Evolutionary conservation across 2,888 invertebrate species (phyloP).

Genomic region (Coelinius sp.): DNA sequence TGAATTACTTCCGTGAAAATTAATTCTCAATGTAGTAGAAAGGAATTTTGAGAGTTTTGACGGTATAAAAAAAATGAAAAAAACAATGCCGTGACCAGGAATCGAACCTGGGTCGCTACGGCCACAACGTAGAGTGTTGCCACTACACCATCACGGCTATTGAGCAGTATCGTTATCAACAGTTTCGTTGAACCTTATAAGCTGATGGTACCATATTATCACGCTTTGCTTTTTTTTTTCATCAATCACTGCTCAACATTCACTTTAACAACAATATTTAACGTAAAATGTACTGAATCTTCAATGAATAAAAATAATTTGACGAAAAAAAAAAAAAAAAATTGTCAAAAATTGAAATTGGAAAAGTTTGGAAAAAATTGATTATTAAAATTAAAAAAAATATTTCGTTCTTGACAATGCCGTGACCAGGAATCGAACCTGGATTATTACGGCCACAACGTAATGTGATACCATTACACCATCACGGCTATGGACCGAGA

Average conservation of each 20-base stretch:
- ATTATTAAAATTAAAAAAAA: not conserved
- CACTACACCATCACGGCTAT: slow-evolving; percentile 50
- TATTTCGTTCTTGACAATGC: slow-evolving; percentile 54
- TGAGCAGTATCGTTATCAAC: not conserved
- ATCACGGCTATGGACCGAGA: slow-evolving; percentile 45
- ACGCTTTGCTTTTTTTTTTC: not conserved
- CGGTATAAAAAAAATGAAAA: not conserved
- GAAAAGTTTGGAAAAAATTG: no score
- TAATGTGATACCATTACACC: slow-evolving; percentile 63
- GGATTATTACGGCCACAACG: slow-evolving; percentile 72
- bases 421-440: slow-evolving; percentile 72
- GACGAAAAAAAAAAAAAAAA: no score
- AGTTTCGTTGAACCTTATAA: not conserved
- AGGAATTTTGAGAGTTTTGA: not conserved
- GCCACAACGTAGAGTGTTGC: slow-evolving; percentile 70
- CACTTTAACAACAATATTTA: not conserved
- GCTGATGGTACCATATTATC: not conserved
- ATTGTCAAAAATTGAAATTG: no score
- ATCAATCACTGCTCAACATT: not conserved
- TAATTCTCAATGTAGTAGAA: not conserved
- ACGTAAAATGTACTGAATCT: not conserved
- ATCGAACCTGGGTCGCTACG: slow-evolving; percentile 72
- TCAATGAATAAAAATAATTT: not conserved
- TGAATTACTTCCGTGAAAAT: not conserved
- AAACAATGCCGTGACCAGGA: slow-evolving; percentile 69